Evolutionary conservation across 2,797 vertebrate species (phyloP), one percentile per base, ranked within the genome.

Genomic region (Apogon talboti): DNA sequence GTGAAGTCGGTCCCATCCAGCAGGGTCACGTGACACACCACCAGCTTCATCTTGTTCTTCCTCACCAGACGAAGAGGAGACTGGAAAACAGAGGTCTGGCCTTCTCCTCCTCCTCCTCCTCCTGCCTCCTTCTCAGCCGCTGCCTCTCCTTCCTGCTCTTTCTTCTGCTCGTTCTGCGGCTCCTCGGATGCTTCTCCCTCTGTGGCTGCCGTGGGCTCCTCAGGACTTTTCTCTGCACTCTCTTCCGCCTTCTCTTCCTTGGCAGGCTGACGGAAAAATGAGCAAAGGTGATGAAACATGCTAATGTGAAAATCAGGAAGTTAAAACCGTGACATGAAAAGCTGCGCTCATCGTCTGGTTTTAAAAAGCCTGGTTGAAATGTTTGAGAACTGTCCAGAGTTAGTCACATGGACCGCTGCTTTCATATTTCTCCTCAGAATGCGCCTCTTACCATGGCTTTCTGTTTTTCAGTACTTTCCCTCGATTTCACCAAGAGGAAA

Each of bases 1-100:
- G 74, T 90, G 87, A 95, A 98, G 82, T 97, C 95, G 0, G 85
- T 94, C 63, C 96, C 96, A 33, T 99, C 98, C 66, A 98, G 90
- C 50, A 99, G 93, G 53, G 85, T 85, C 69, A 99, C 95, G 54
- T 94, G 95, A 89, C 96, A 98, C 67, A 93, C 93, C 64, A 96
- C 93, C 62, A 95, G 93, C 91, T 97, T 98, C 89, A 95, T 93
- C 92, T 89, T 92, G 53, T 42, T 74, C 76, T 95, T 99, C 91
- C 95, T 97, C 74, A 93, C 85, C 71, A 94, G 81, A 77, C 95
- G 96, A 58, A 94, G 93, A 50, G 92, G 87, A 53, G 92, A 82
- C 57, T 84, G 91, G 51, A 91, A 89, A 78, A 90, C 86, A 35
- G 94, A 94, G 89, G 93, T 43, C 89, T 93, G 85, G 88, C 79